These are phyloP conservation scores for Ophion costatus DNA, from an alignment of 2,888 invertebrate species.

Conservation along the genomic window DNA sequence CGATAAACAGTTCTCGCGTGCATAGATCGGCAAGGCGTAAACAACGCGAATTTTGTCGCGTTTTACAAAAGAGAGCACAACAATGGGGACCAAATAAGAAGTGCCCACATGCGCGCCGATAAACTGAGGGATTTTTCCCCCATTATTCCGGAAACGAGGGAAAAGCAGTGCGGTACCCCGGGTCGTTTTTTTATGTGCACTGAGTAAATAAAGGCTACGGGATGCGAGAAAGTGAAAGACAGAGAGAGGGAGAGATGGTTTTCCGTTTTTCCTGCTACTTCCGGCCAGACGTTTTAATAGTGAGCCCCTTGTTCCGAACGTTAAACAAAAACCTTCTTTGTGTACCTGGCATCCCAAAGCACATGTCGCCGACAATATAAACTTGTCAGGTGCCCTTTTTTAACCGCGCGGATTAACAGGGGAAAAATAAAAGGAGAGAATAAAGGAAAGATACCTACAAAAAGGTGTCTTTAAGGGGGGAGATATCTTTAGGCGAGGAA, in stretches of 20 bases:
- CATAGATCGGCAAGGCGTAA: not conserved
- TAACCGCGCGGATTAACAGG: not conserved
- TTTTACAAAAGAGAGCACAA: not conserved
- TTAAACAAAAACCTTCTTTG: constrained; percentile 62
- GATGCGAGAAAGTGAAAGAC: constrained; percentile 1
- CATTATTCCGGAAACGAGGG: constrained; percentile 56
- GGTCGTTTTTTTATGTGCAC: constrained; percentile 34
- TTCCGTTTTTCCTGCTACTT: constrained; percentile 42
- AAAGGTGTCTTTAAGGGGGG: not conserved
- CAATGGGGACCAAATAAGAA: constrained; percentile 2
- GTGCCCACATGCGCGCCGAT: constrained; percentile 6
- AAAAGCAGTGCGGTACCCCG: constrained; percentile 35
- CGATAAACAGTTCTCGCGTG: too few relatives aligned
- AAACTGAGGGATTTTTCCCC: constrained; percentile 12
- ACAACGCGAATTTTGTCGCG: not conserved
- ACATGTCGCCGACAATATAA: constrained; percentile 25
- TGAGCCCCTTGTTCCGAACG: constrained; percentile 60
- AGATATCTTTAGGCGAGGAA: too few relatives aligned
- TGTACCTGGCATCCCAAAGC: constrained; percentile 51
- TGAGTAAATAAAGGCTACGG: constrained; percentile 52
- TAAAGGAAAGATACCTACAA: not conserved
- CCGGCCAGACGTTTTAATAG: constrained; percentile 64
- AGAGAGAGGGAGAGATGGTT: constrained; percentile 3
- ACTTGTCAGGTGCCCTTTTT: constrained; percentile 53
- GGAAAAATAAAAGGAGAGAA: not conserved